These are phyloP conservation scores for Coracopsis vasa DNA, from an alignment of 2,113 vertebrate species.

Conservation along the genomic window DNA sequence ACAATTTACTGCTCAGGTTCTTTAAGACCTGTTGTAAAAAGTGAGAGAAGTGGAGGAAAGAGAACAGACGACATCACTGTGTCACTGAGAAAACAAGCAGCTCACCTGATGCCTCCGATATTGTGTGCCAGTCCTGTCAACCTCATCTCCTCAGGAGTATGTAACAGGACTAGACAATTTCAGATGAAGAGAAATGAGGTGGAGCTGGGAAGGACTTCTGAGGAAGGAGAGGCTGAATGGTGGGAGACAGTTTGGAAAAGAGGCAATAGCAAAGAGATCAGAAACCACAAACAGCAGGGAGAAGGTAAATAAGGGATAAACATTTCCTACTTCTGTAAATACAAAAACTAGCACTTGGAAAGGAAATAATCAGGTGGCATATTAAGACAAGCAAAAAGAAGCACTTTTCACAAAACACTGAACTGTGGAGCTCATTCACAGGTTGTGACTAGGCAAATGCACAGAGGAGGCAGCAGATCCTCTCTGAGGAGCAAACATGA, in stretches of 20 bases:
- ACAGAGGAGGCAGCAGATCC: not conserved
- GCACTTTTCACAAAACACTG: not conserved
- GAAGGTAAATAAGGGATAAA: not conserved
- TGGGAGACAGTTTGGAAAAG: not conserved
- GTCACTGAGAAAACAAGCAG: not conserved
- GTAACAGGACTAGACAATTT: not conserved
- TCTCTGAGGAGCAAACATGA: not conserved
- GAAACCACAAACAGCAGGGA: not conserved
- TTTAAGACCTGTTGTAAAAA: not conserved
- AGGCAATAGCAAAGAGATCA: not conserved
- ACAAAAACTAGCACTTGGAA: not conserved
- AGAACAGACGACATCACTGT: rapidly evolving
- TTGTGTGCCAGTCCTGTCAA: not conserved
- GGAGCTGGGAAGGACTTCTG: not conserved
- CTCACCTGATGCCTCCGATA: not conserved
- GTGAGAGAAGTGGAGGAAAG: not conserved
- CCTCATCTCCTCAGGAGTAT: not conserved
- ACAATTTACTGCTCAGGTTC: not conserved
- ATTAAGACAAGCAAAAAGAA: not conserved
- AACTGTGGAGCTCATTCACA: not conserved
- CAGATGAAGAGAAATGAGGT: not conserved
- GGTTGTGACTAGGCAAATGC: not conserved
- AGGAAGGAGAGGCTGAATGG: not conserved
- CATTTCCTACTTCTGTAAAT: not conserved
- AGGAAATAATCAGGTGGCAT: not conserved